Evolutionary conservation across 2,888 invertebrate species (phyloP).

Genomic region (Drosophila neotestacea): DNA sequence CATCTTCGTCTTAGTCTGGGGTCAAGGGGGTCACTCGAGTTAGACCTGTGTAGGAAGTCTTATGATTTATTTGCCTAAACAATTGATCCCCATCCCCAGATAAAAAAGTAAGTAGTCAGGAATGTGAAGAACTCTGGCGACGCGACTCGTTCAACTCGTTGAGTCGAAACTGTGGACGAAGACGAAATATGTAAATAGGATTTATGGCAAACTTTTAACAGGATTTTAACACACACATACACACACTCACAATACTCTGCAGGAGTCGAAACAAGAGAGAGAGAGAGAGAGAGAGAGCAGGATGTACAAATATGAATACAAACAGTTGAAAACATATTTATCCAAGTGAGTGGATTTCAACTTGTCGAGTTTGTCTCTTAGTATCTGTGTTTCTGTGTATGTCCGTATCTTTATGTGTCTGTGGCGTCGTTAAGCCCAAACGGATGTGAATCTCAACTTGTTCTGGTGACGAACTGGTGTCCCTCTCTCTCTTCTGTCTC

Average conservation of each 20-base stretch:
- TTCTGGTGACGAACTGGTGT: slow-evolving; percentile 26
- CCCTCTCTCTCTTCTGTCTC: slow-evolving; percentile 1
- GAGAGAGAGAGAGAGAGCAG: slow-evolving; percentile 26
- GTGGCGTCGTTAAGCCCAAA: slow-evolving; percentile 38
- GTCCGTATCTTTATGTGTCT: slow-evolving; percentile 8
- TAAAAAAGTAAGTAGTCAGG: slow-evolving; percentile 21
- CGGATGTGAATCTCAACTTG: slow-evolving; percentile 47
- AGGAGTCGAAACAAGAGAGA: slow-evolving; percentile 17
- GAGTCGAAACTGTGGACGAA: slow-evolving; percentile 21
- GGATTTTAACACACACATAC: slow-evolving; percentile 64
- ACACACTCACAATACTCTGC: slow-evolving; percentile 28
- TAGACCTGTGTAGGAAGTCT: slow-evolving; percentile 58
- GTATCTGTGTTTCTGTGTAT: background rate
- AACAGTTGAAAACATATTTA: slow-evolving; percentile 74
- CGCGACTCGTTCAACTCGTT: slow-evolving; percentile 17
- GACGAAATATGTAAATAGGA: slow-evolving; percentile 77
- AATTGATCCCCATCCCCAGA: slow-evolving; percentile 46
- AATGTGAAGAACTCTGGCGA: slow-evolving; percentile 6
- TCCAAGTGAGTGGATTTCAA: slow-evolving; percentile 69
- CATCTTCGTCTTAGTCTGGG: slow-evolving; percentile 7
- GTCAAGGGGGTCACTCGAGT: slow-evolving; percentile 9
- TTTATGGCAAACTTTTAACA: slow-evolving; percentile 78
- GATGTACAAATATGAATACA: slow-evolving; percentile 35
- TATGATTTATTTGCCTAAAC: slow-evolving; percentile 73
- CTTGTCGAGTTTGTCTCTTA: slow-evolving; percentile 3